Evolutionary conservation across 2,888 invertebrate genomes (phyloP).

Genomic region (Lissonota sp.): DNA sequence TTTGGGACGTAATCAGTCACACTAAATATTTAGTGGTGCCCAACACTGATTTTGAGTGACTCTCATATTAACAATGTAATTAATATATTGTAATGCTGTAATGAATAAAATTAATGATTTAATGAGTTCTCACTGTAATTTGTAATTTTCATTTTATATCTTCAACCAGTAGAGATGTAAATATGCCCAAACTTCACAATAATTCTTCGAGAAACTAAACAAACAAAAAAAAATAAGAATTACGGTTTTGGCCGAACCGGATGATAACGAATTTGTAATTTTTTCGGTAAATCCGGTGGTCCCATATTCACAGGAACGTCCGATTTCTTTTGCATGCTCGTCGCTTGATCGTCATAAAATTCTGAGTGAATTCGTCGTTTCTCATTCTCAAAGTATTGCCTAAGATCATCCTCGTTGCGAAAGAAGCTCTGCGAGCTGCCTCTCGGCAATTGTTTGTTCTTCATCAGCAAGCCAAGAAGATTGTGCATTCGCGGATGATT

Average conservation of each 20-base stretch:
- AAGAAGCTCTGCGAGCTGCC: conserved; percentile 70
- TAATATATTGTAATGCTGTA: too few relatives aligned
- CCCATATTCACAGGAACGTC: conserved; percentile 62
- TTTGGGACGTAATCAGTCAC: too few relatives aligned
- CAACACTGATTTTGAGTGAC: too few relatives aligned
- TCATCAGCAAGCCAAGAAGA: conserved; percentile 80
- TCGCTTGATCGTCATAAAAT: conserved; percentile 70
- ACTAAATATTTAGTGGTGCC: too few relatives aligned
- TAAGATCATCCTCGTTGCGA: conserved; percentile 71
- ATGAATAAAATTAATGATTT: too few relatives aligned
- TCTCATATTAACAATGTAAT: too few relatives aligned
- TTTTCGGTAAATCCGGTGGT: conserved; percentile 40
- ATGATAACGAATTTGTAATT: conserved; percentile 30
- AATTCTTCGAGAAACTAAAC: background rate
- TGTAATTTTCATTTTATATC: background rate
- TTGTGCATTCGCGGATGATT: conserved; percentile 81
- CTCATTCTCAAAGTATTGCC: conserved; percentile 73
- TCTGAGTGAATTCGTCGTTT: conserved; percentile 71
- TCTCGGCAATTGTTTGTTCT: conserved; percentile 78
- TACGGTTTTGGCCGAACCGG: conserved; percentile 16
- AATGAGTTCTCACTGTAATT: too few relatives aligned
- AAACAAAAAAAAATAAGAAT: background rate
- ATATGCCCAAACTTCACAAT: background rate
- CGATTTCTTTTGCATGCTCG: conserved; percentile 72
- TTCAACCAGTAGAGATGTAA: background rate